A percentile compares a stretch with the other conserved stretches of the same genome.
phyloP scores from a whole-genome alignment of 2,113 vertebrate genomes.

The Phoenicopterus ruber region DNA sequence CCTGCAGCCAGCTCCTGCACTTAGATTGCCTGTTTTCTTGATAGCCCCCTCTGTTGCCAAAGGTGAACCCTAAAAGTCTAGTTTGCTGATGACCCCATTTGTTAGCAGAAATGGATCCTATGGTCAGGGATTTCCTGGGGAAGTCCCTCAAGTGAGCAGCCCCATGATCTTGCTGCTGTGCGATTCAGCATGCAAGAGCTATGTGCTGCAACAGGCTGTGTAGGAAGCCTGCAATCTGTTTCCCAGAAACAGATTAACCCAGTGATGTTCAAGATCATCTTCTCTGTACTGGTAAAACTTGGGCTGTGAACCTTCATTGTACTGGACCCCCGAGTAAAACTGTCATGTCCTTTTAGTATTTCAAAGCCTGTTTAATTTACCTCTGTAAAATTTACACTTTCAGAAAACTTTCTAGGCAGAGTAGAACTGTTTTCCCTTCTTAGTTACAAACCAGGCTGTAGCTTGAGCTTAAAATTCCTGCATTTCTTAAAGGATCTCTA shows the following conservation, averaged over 20 bases:
- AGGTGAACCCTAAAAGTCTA: neutral
- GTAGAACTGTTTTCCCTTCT: neutral
- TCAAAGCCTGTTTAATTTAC: neutral
- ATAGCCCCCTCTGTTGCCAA: neutral
- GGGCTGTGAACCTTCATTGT: neutral
- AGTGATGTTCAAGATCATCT: neutral
- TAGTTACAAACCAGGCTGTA: neutral
- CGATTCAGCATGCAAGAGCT: neutral
- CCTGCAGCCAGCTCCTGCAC: neutral
- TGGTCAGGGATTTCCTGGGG: neutral
- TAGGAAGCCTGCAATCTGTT: neutral
- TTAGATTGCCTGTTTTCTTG: neutral
- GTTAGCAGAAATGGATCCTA: neutral
- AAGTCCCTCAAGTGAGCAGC: neutral
- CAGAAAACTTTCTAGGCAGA: neutral
- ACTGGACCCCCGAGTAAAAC: neutral
- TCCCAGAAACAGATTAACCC: neutral
- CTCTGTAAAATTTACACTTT: neutral
- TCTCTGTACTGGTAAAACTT: neutral
- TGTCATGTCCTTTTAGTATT: neutral
- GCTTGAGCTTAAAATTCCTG: constrained; percentile 12
- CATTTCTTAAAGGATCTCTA: constrained; percentile 9
- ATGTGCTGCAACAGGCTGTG: neutral
- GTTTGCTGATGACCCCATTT: neutral
- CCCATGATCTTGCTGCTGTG: neutral